phyloP scores from a whole-genome alignment of 2,888 invertebrate genomes.

The Ditula angustiorana region DNA sequence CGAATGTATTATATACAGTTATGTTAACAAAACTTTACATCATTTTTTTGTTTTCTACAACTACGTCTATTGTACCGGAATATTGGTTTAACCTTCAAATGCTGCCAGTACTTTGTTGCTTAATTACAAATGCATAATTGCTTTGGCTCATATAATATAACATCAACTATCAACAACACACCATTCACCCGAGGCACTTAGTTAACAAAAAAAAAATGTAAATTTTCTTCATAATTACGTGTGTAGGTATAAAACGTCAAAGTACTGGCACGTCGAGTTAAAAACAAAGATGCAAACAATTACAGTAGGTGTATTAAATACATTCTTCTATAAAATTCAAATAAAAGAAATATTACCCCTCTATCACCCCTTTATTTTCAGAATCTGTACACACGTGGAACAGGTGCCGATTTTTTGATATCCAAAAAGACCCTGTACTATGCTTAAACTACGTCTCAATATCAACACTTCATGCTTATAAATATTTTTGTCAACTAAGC shows the following conservation, averaged over 20 bases:
- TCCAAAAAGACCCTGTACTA: slow-evolving; percentile 77
- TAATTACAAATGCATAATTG: slow-evolving; percentile 74
- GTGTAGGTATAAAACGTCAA: slow-evolving; percentile 54
- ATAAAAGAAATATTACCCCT: slow-evolving; percentile 70
- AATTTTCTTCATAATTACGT: slow-evolving; percentile 61
- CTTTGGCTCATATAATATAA: slow-evolving; percentile 75
- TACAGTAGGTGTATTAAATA: slow-evolving; percentile 62
- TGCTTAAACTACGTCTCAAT: slow-evolving; percentile 29
- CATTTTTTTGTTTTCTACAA: not conserved
- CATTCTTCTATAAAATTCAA: slow-evolving; percentile 64
- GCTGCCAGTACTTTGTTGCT: slow-evolving; percentile 68
- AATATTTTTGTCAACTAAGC: slow-evolving; percentile 28
- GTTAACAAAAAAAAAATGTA: slow-evolving; percentile 59
- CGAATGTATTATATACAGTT: slow-evolving; percentile 13
- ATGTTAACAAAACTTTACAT: slow-evolving; percentile 8
- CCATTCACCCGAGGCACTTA: slow-evolving; percentile 51
- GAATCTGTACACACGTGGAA: slow-evolving; percentile 57
- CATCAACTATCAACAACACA: slow-evolving; percentile 59
- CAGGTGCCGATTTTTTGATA: slow-evolving; percentile 69
- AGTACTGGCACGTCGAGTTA: slow-evolving; percentile 67
- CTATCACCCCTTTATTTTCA: slow-evolving; percentile 55
- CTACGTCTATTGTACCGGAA: slow-evolving; percentile 7
- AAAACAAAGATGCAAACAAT: slow-evolving; percentile 48
- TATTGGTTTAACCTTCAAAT: slow-evolving; percentile 7
- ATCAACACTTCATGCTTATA: slow-evolving; percentile 31